phyloP scores from a whole-genome alignment of 1,140 invertebrate genomes.

The Diprion similis region DNA sequence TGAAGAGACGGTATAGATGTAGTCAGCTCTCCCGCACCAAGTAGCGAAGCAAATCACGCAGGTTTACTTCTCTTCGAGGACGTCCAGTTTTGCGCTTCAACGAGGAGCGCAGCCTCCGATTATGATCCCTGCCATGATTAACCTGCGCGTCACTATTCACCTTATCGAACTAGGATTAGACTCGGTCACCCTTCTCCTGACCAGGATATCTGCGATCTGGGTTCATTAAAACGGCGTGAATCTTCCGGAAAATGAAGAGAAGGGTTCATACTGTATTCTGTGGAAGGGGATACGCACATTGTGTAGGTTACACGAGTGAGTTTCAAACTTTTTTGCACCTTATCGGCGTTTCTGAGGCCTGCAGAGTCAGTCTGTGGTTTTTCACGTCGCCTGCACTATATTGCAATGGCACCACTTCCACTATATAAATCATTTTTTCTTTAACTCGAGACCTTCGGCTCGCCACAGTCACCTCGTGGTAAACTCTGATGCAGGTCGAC shows the following conservation, averaged over 20 bases:
- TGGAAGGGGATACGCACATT: too few species aligned
- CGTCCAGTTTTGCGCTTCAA: slow-evolving; percentile 10
- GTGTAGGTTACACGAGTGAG: too few species aligned
- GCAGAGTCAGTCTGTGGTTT: too few species aligned
- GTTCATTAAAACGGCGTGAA: too few species aligned
- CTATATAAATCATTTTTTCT: background rate
- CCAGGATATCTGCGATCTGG: too few species aligned
- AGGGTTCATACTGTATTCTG: too few species aligned
- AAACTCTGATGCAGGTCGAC: background rate
- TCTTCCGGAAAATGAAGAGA: too few species aligned
- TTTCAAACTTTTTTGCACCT: too few species aligned
- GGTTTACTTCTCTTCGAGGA: slow-evolving; percentile 15
- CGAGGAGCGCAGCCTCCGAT: background rate
- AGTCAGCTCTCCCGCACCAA: too few species aligned
- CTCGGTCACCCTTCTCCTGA: background rate
- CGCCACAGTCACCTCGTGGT: background rate
- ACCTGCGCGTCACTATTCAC: background rate
- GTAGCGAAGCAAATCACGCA: background rate
- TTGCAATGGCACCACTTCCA: background rate
- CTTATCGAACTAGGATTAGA: background rate
- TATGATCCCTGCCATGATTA: background rate
- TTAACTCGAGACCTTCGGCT: background rate
- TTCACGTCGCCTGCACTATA: too few species aligned
- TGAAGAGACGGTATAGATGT: background rate
- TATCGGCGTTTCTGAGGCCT: too few species aligned